Base-by-base conservation (phyloP, 2,797 vertebrate species). In the Muscicapa comitata region DNA sequence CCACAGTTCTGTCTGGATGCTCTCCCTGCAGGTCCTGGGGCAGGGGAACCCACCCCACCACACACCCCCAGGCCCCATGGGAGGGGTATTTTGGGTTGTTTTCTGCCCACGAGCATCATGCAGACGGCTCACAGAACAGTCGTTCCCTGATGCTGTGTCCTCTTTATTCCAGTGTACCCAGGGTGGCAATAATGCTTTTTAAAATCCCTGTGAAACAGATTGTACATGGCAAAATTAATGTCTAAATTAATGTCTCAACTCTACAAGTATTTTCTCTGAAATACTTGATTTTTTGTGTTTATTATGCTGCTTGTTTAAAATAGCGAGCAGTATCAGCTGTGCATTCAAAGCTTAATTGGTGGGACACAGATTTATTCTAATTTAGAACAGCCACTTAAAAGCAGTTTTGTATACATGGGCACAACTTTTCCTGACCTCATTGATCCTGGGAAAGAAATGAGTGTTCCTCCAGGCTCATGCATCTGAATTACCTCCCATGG, bases 221-320 rank as follows among this genome's bases (percentile, higher is more conserved):
- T 96, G 95, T 88, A 87, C 93, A 92, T 89, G 68, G 94, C 79
- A 96, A 95, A 76, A 29, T 24, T 47, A 38, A 68, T 40, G 63
- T 40, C 73, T 86, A 68, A 97, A 95, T 97, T 95, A 97, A 96
- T 91, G 95, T 86, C 94, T 97, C 81, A 92, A 94, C 80, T 96
- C 92, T 96, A 96, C 95, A 87, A 96, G 89, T 95, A 94, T 97
- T 97, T 97, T 96, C 91, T 86, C 94, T 95, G 93, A 97, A 97
- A 97, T 97, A 97, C 81, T 96, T 97, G 92, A 97, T 55, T 93
- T 96, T 97, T 95, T 95, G 96, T 93, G 92, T 97, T 96, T 96
- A 97, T 97, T 96, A 93, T 68, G 88, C 48, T 2, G 40, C 93
- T 92, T 88, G 94, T 97, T 97, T 95, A 90, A 96, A 89, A 87